Percentiles rank a stretch among this genome's conserved stretches.
Conservation (phyloP, 1,140 invertebrate species). For the Vanessa tameamea region DNA sequence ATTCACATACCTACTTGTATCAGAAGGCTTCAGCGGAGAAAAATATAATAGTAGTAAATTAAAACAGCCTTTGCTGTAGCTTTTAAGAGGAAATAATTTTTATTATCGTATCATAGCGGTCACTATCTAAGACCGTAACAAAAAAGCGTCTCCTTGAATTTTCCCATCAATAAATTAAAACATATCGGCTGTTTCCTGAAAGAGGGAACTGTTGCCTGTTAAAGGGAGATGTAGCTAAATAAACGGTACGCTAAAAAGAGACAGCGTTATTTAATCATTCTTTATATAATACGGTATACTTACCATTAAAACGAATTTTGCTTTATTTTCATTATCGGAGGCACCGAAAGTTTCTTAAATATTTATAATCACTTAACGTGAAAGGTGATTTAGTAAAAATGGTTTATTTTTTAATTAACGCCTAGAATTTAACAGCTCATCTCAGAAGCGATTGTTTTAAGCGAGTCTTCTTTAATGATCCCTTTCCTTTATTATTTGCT, state of each 20-base stretch:
- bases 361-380: not conserved
- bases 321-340: not conserved
- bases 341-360: not conserved
- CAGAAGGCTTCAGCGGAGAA: too few species aligned
- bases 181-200: not conserved
- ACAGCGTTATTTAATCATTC: not conserved
- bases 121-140: not conserved
- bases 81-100: too few species aligned
- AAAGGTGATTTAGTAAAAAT: not conserved
- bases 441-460: too few species aligned
- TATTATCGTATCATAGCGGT: not conserved
- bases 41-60: not conserved
- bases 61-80: not conserved
- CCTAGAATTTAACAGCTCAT: too few species aligned
- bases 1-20: too few species aligned
- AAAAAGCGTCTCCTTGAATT: conserved; percentile 1
- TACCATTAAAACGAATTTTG: not conserved
- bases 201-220: not conserved
- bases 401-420: too few species aligned
- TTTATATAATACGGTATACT: not conserved
- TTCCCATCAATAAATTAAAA: conserved; percentile 3
- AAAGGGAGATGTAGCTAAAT: not conserved
- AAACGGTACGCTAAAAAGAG: not conserved
- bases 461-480: too few species aligned
- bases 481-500: too few species aligned